Evolutionary conservation across 2,113 vertebrate genomes (phyloP).

Genomic region (Jacana jacana): DNA sequence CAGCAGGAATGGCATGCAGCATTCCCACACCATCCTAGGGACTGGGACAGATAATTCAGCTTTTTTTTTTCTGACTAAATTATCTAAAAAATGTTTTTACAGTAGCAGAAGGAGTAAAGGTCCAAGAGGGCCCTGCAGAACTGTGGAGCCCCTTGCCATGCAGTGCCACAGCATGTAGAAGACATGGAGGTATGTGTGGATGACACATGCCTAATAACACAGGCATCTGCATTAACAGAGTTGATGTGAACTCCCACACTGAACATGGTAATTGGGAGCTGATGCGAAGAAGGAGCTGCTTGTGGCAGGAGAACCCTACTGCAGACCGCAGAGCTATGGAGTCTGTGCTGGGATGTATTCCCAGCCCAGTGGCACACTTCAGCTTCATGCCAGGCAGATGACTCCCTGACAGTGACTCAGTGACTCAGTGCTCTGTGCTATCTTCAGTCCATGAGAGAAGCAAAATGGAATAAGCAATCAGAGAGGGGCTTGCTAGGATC

Average conservation of each 20-base stretch:
- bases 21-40: not conserved
- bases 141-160: not conserved
- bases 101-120: not conserved
- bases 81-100: not conserved
- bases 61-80: not conserved
- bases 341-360: not conserved
- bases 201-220: not conserved
- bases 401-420: not conserved
- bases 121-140: not conserved
- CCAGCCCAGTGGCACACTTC: not conserved
- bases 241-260: not conserved
- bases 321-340: too few species aligned
- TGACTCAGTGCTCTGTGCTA: fast-evolving
- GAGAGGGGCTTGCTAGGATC: not conserved
- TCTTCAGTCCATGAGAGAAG: not conserved
- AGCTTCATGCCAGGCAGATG: not conserved
- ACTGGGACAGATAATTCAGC: not conserved
- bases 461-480: not conserved
- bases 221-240: not conserved
- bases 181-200: not conserved
- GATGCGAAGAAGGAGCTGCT: not conserved
- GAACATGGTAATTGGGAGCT: not conserved
- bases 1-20: not conserved
- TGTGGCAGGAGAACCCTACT: not conserved
- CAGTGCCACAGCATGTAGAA: not conserved